Conservation (phyloP, 2,797 vertebrate species). For the Avahi laniger region DNA sequence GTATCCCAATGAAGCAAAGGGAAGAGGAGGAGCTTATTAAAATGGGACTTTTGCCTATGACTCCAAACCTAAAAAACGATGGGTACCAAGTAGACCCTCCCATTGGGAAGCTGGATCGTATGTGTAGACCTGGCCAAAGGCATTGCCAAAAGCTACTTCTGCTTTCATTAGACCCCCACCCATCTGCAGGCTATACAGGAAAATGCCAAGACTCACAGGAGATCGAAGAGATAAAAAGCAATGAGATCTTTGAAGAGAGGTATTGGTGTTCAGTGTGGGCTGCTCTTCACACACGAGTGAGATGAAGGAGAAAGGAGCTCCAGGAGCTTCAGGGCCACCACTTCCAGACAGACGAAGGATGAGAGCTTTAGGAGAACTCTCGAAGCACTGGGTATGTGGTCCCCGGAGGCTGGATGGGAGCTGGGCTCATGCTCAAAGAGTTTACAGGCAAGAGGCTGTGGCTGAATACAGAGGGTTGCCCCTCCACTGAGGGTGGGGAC, state of each 20-base stretch:
- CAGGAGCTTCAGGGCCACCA: not conserved
- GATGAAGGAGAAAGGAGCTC: not conserved
- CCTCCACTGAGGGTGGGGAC: no score
- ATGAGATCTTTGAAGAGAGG: not conserved
- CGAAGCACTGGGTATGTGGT: fast-evolving
- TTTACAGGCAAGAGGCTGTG: not conserved
- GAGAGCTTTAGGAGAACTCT: not conserved
- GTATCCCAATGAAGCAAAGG: not conserved
- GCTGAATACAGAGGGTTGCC: no score
- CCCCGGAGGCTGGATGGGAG: not conserved
- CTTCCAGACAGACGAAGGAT: not conserved
- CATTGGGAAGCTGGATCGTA: not conserved
- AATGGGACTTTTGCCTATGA: not conserved
- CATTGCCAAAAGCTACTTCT: not conserved
- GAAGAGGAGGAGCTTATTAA: not conserved
- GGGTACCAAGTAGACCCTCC: fast-evolving
- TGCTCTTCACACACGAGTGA: not conserved
- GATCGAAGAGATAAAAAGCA: not conserved
- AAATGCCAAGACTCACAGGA: not conserved
- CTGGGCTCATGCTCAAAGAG: not conserved
- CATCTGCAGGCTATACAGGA: no score
- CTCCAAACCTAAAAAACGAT: not conserved
- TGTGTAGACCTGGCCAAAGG: no score
- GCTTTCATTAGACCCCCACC: not conserved
- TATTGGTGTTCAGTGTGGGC: fast-evolving